Conservation (phyloP, 2,797 vertebrate genomes). For the Coracias cyanogaster region DNA sequence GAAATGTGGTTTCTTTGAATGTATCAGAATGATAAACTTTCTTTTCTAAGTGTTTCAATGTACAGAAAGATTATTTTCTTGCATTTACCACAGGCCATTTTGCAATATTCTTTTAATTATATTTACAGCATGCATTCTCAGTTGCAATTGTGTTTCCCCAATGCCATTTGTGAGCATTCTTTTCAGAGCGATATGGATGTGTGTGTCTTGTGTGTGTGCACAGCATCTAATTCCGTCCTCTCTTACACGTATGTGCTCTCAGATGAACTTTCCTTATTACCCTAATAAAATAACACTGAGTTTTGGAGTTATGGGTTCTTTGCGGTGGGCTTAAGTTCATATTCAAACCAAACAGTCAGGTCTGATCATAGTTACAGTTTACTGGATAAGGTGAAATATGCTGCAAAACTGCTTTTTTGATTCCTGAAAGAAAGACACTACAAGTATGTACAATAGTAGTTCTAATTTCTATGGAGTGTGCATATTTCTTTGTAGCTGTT, state of each 20-base stretch:
- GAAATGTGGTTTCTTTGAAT: neutral
- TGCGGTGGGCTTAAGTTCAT: neutral
- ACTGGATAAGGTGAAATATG: neutral
- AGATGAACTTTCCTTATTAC: neutral
- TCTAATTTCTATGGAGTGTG: accelerated
- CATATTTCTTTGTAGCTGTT: neutral
- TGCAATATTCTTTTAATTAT: neutral
- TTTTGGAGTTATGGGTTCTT: neutral
- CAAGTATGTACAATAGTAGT: neutral
- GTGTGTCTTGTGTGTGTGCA: neutral
- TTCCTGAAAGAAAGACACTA: neutral
- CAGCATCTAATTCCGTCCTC: neutral
- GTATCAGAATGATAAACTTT: neutral
- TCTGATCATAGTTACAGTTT: neutral
- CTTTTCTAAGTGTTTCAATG: neutral
- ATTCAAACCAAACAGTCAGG: neutral
- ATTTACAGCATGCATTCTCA: accelerated
- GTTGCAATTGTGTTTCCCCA: neutral
- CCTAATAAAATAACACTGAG: neutral
- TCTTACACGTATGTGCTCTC: accelerated
- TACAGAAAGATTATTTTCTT: neutral
- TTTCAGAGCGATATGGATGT: neutral
- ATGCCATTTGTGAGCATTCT: neutral
- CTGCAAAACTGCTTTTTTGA: neutral
- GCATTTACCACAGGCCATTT: neutral